Evolutionary conservation across 2,113 vertebrate species (phyloP).

Genomic region (Neotragus moschatus): DNA sequence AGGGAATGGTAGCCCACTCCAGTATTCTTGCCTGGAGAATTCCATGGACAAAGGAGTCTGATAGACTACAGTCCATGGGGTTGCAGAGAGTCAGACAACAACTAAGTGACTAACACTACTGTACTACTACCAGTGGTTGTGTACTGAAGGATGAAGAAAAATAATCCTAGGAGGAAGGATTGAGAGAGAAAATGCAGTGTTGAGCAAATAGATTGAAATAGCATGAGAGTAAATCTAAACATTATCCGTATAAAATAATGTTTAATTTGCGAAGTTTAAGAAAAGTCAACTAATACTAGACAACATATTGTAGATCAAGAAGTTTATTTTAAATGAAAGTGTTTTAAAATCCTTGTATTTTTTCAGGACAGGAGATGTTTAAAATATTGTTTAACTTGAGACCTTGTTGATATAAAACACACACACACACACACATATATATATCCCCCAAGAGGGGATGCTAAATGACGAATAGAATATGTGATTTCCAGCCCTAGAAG

Average conservation of each 20-base stretch:
- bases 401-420: not conserved
- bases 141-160: not conserved
- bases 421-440: accelerated
- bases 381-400: not conserved
- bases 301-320: not conserved
- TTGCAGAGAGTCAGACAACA: not conserved
- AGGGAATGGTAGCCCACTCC: not conserved
- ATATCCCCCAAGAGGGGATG: not conserved
- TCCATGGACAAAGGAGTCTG: not conserved
- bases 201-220: not conserved
- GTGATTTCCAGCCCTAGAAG: not conserved
- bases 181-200: not conserved
- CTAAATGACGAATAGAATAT: not conserved
- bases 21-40: not conserved
- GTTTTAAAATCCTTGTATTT: not conserved
- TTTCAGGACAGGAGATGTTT: not conserved
- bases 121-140: not conserved
- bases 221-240: not conserved
- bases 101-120: not conserved
- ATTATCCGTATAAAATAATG: not conserved
- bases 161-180: not conserved
- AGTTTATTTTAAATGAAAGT: not conserved
- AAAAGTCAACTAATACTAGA: not conserved
- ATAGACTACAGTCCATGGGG: not conserved
- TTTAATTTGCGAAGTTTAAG: not conserved